phyloP scores from a whole-genome alignment of 2,888 invertebrate genomes.

The Drosophila mimica region DNA sequence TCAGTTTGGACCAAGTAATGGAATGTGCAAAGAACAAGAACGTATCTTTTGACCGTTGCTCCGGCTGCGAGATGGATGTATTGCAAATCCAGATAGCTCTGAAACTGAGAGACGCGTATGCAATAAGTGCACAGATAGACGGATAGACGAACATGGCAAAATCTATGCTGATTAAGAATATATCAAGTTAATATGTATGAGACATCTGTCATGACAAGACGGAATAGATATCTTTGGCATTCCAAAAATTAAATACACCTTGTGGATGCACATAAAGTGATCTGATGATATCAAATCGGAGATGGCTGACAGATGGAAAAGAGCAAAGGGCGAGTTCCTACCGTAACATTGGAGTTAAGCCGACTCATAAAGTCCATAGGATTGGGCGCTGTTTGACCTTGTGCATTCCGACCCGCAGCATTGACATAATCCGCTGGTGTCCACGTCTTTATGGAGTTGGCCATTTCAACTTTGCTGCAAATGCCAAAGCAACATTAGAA shows the following conservation, averaged over 20 bases:
- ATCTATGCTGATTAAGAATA: not conserved
- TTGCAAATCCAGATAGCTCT: not conserved
- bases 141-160: not conserved
- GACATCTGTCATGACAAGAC: too few species aligned
- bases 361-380: conserved; percentile 87
- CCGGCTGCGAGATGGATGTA: not conserved
- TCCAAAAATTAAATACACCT: not conserved
- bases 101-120: too few species aligned
- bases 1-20: too few species aligned
- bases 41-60: too few species aligned
- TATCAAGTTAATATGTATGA: not conserved
- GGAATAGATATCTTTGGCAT: not conserved
- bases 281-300: not conserved
- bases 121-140: too few species aligned
- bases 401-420: conserved; percentile 66
- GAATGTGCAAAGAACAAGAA: too few species aligned
- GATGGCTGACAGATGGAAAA: not conserved
- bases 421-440: conserved; percentile 81
- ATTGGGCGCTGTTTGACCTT: conserved; percentile 84
- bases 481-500: not conserved
- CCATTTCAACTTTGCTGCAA: conserved; percentile 83
- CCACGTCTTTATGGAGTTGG: conserved; percentile 82
- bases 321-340: not conserved
- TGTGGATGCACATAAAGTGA: not conserved
- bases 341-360: conserved; percentile 84